phyloP scores from a whole-genome alignment of 2,797 vertebrate genomes.

The Philypnodon macrostomus region DNA sequence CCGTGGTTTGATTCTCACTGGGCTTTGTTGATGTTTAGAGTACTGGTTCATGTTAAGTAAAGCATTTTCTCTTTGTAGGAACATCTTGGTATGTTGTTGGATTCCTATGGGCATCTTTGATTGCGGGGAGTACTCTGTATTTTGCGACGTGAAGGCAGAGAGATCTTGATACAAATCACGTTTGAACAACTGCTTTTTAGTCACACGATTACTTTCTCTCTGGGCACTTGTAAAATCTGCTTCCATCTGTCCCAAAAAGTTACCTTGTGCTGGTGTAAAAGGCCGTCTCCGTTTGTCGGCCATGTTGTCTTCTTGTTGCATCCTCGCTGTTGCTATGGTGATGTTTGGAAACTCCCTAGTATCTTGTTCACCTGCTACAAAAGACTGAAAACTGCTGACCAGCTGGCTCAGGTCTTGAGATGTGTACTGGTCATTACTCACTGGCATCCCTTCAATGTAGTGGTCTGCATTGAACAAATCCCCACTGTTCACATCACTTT shows the following conservation, averaged over 20 bases:
- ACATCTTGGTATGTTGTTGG: conserved; percentile 69
- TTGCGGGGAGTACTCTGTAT: conserved; percentile 74
- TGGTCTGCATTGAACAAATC: conserved; percentile 67
- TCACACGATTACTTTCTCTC: conserved; percentile 63
- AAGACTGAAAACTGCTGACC: conserved; percentile 72
- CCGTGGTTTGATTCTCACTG: conserved; percentile 67
- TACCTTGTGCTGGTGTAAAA: conserved; percentile 60
- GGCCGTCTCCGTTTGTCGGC: conserved; percentile 77
- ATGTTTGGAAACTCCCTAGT: conserved; percentile 75
- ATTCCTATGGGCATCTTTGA: conserved; percentile 64
- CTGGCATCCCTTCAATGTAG: conserved; percentile 64
- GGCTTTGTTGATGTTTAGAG: conserved; percentile 55
- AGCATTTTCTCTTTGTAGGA: conserved; percentile 51
- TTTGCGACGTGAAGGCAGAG: conserved; percentile 65
- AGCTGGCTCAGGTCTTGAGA: conserved; percentile 79
- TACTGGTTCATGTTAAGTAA: conserved; percentile 44
- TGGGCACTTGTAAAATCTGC: conserved; percentile 71
- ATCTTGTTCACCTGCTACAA: conserved; percentile 70
- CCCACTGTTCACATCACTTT: conserved; percentile 41
- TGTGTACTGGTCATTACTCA: conserved; percentile 63
- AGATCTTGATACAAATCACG: conserved; percentile 72
- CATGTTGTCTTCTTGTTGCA: conserved; percentile 74
- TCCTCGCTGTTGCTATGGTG: conserved; percentile 71
- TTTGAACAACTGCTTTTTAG: conserved; percentile 68
- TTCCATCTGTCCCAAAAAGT: conserved; percentile 69